phyloP scores from a whole-genome alignment of 2,797 vertebrate species.

The Sus cebifrons region DNA sequence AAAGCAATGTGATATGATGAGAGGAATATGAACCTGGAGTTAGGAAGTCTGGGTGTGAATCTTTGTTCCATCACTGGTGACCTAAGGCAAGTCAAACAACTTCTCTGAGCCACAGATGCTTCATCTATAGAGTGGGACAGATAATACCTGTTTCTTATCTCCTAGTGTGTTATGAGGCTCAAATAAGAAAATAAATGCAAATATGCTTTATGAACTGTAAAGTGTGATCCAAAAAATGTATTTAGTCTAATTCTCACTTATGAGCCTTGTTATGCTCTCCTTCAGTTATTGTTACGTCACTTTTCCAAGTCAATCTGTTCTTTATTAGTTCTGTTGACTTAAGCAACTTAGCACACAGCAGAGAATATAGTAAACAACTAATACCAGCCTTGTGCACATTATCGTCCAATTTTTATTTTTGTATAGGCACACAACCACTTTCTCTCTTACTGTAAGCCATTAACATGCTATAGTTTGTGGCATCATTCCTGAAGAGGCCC shows the following conservation, averaged over 20 bases:
- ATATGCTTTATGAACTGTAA: conserved; percentile 2
- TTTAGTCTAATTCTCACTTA: conserved; percentile 35
- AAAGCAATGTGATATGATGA: not conserved
- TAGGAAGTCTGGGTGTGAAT: not conserved
- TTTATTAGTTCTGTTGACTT: conserved; percentile 53
- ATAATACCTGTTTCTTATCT: not conserved
- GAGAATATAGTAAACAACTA: conserved; percentile 61
- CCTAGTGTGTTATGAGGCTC: not conserved
- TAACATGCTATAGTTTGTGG: not conserved
- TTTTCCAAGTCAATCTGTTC: conserved; percentile 58
- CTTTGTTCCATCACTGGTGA: not conserved
- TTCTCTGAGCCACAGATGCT: not conserved
- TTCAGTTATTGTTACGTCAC: conserved; percentile 33
- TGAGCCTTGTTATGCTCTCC: not conserved
- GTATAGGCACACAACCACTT: not conserved
- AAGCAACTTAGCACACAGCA: conserved; percentile 26
- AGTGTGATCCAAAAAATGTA: not conserved
- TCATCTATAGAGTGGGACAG: not conserved
- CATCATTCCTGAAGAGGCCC: not conserved
- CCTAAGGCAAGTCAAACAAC: not conserved
- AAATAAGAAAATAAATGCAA: not conserved
- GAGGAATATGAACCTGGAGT: not conserved
- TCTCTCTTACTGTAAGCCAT: conserved; percentile 3
- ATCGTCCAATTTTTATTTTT: conserved; percentile 63
- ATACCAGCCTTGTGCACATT: conserved; percentile 57